Evolutionary conservation across 2,797 vertebrate species (phyloP), one percentile per base, ranked within the genome.

Genomic region (Odontamblyopus rebecca): DNA sequence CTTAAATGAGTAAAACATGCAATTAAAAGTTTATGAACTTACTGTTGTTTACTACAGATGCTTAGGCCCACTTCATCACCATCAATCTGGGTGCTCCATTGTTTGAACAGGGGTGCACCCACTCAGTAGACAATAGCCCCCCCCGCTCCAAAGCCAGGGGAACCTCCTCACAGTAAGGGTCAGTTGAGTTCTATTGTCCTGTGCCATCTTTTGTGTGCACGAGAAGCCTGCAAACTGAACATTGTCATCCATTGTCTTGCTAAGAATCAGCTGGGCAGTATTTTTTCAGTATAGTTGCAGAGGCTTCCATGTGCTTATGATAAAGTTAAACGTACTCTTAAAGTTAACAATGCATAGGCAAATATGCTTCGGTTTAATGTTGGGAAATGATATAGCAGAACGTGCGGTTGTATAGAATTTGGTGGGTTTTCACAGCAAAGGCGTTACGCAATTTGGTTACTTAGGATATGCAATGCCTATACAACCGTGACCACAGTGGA

Each of bases 171-270:
- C 78, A 86, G 69, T 78, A 67, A 75, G 84, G 91, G 90, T 92
- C 89, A 91, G 86, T 88, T 85, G 84, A 90, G 82, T 78, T 78
- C 90, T 81, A 92, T 94, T 94, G 93, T 95, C 88, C 91, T 32
- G 16, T 7, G 26, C 68, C 80, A 48, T 88, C 86, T 84, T 93
- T 94, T 94, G 93, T 94, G 86, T 80, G 63, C 63, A 59, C 76
- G 92, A 93, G 91, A 82, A 87, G 88, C 89, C 86, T 57, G 87
- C 85, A 89, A 91, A 92, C 90, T 79, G 88, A 92, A 92, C 90
- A 93, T 87, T 90, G 78, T 84, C 83, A 80, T 76, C 75, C 90
- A 89, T 93, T 93, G 92, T 94, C 85, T 92, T 82, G 85, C 69
- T 79, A 78, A 50, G n/a, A 79, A 93, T 92, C 87, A 91, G 90